Base-by-base conservation (phyloP, 2,797 vertebrate species). In the Chromobotia macracanthus region DNA sequence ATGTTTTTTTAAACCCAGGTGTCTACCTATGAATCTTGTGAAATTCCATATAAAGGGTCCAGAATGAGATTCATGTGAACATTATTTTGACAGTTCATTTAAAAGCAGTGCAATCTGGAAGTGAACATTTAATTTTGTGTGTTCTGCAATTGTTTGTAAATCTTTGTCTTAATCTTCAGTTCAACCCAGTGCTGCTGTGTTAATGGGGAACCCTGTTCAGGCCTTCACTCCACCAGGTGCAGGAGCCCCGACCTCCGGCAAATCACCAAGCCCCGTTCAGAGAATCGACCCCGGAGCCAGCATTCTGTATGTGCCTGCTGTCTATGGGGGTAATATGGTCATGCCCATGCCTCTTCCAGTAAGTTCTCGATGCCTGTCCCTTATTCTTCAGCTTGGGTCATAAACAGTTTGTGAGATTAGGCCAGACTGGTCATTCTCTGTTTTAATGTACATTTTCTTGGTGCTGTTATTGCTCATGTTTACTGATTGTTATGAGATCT, bases 341-440 rank as follows among this genome's bases (percentile, higher is more conserved):
- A 99, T 99, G 97, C 95, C 97, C 85, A 94, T 99, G 95, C 97
- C 97, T 91, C 94, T 99, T 85, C 95, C 95, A 83, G 97, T 99
- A 92, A 95, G 97, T 94, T 84, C 63, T 28, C 31, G 55, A 31
- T 1, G 8, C 3, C 15, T 13, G 41, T 10, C 25, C 21, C 58
- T 19, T 53, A 5, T 28, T 70, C 25, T 21, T 38, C 3, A 70
- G 3, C 18, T 25, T 58, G 31, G 31, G 13, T 25, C 11, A 23
- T 25, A 44, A 53, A 7, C 16, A 5, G 18, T 70, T 53, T 2
- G 19, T 21, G 70, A 60, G 10, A 12, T 60, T 60, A 60, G 19
- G 8, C 2, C 48, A 51, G n/a, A n/a, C n/a, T n/a, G n/a, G n/a
- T n/a, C n/a, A n/a, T n/a, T n/a, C n/a, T n/a, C n/a, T n/a, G n/a